Percentiles rank a stretch among this genome's conserved stretches.
Conservation (phyloP, 2,888 invertebrate species). For the Thecocarcelia acutangulata region DNA sequence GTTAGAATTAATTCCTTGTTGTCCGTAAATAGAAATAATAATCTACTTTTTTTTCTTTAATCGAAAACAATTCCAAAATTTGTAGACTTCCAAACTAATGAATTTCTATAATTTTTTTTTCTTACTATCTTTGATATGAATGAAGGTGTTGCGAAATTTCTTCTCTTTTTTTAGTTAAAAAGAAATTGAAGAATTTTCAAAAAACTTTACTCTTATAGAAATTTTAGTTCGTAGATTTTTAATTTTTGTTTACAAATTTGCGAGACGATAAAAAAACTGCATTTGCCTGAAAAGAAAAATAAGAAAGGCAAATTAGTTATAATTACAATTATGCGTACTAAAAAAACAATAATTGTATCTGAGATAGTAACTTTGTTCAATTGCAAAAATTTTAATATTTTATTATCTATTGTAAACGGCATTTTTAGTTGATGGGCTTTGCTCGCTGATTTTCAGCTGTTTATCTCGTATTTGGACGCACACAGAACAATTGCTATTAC, state of each 20-base stretch:
- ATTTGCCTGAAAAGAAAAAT: constrained; percentile 76
- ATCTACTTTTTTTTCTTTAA: constrained; percentile 45
- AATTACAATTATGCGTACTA: not conserved
- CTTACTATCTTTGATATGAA: constrained; percentile 54
- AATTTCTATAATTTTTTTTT: constrained; percentile 72
- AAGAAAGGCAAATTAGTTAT: constrained; percentile 28
- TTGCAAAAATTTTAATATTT: too few relatives aligned
- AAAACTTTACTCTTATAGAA: constrained; percentile 73
- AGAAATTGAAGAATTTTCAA: constrained; percentile 43
- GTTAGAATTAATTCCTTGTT: constrained; percentile 60
- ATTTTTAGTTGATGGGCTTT: too few relatives aligned
- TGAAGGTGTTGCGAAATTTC: constrained; percentile 55
- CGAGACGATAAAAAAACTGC: constrained; percentile 53
- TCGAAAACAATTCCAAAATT: constrained; percentile 44
- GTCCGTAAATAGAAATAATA: constrained; percentile 56
- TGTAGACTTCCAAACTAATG: constrained; percentile 70
- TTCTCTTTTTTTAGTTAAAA: not conserved
- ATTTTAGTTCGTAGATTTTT: constrained; percentile 71
- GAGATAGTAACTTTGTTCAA: not conserved
- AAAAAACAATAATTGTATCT: not conserved
- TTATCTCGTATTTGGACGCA: too few relatives aligned
- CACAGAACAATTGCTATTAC: too few relatives aligned
- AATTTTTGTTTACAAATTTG: constrained; percentile 46
- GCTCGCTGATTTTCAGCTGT: too few relatives aligned
- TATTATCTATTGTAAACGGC: too few relatives aligned